These are phyloP conservation scores for Paramormyrops hopkinsi DNA, from an alignment of 2,797 vertebrate genomes.

Conservation along the genomic window DNA sequence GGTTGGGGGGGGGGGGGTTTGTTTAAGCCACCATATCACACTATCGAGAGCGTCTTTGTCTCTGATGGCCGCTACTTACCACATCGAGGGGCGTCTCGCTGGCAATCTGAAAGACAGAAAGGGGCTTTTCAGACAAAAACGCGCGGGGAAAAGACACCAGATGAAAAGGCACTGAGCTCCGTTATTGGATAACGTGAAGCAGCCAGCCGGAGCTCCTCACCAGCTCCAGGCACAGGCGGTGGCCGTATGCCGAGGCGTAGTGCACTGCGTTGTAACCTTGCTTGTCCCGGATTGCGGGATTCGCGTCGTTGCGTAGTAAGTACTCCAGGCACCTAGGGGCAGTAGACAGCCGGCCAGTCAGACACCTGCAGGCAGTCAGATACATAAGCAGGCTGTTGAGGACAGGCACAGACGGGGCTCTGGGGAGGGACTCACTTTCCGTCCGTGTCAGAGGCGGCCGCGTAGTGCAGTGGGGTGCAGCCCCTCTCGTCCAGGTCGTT, in stretches of 20 bases:
- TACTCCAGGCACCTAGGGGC: constrained; percentile 92
- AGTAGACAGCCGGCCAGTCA: not conserved
- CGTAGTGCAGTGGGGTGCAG: constrained; percentile 94
- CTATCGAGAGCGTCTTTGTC: not conserved
- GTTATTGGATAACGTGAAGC: too few relatives aligned
- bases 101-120: constrained; percentile 76
- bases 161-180: not conserved
- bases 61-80: constrained; percentile 68
- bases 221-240: constrained; percentile 93
- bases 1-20: too few relatives aligned
- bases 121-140: not conserved
- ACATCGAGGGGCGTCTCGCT: constrained; percentile 96
- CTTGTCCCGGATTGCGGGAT: constrained; percentile 93
- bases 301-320: constrained; percentile 92
- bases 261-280: constrained; percentile 97
- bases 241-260: constrained; percentile 94
- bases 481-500: constrained; percentile 93
- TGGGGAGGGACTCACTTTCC: constrained; percentile 78
- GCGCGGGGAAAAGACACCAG: not conserved
- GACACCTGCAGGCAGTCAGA: not conserved
- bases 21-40: not conserved
- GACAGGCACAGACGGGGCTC: not conserved
- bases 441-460: constrained; percentile 91
- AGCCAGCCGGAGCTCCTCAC: constrained; percentile 56
- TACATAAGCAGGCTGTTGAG: too few relatives aligned